Base-by-base conservation (phyloP, 2,888 invertebrate species). In the Oligia strigilis region DNA sequence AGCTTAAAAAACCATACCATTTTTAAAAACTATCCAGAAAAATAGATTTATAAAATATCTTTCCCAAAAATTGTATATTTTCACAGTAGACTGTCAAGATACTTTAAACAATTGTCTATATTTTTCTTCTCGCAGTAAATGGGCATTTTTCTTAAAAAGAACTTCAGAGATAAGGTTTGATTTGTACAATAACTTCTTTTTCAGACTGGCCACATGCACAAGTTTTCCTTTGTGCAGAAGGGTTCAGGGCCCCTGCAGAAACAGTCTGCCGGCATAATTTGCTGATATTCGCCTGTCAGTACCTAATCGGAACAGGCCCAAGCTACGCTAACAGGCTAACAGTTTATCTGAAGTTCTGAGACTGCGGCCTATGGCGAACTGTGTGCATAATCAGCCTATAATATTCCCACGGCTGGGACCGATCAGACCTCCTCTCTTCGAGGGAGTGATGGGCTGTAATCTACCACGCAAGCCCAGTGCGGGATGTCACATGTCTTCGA, bases 11-110 rank as follows among this genome's bases (percentile, higher is more conserved):
- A 46, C 23, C 83, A 23, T 82, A 80, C 80, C 80, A 69, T 80
- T 64, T 62, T 29, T 40, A 0, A 80, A 69, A 62, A 29, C 19
- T 62, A 55, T 62, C 19, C 19, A 46, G 36, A 36, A 55, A 55
- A 82, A 62, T 52, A 52, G 29, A 73, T 80, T 17, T 75, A 74
- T 29, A 80, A 81, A 82, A 80, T 82, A 82, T 75, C 11, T n/a
- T 14, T 82, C 17, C 14, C 46, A 79, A 79, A 80, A 79, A 71
- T 58, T n/a, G 19, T 29, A 29, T 62, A 60, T n/a, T 81, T 52
- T 43, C 66, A 72, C 43, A 81, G 17, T 60, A 65, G 40, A 65
- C 55, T 67, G 66, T 81, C 81, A 81, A 40, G 29, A 52, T 66
- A 66, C 23, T 82, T 19, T 43, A 75, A 43, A 81, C 40, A 60